These are phyloP conservation scores for Cacoxenus indagator DNA, from an alignment of 2,888 invertebrate genomes.

Conservation along the genomic window DNA sequence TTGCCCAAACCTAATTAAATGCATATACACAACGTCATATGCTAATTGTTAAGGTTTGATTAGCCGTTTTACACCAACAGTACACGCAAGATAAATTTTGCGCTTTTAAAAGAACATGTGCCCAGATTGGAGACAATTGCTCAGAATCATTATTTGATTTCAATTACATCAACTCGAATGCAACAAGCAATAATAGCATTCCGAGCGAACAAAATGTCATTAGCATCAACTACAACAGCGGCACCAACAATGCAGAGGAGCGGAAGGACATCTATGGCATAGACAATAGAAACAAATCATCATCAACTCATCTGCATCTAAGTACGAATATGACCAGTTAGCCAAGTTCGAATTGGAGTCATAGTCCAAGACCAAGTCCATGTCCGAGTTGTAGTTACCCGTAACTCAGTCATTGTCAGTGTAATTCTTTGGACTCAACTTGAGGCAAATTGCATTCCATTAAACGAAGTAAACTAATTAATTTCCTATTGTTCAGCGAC, in stretches of 20 bases:
- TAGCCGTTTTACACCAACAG: too few species aligned
- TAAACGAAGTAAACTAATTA: constrained; percentile 64
- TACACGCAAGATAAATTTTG: too few species aligned
- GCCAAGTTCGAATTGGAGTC: not conserved
- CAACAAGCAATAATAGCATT: not conserved
- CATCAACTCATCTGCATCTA: not conserved
- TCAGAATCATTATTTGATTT: not conserved
- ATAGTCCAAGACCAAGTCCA: constrained; percentile 40
- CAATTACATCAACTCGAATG: not conserved
- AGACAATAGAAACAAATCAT: constrained; percentile 21
- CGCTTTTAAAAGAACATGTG: too few species aligned
- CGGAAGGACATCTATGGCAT: constrained; percentile 30
- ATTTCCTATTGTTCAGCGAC: constrained; percentile 52
- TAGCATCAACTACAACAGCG: constrained; percentile 31
- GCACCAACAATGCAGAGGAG: constrained; percentile 21
- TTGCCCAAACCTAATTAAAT: too few species aligned
- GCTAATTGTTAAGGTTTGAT: too few species aligned
- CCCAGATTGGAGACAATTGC: not conserved
- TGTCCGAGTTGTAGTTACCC: not conserved
- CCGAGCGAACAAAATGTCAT: not conserved
- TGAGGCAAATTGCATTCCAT: constrained; percentile 65
- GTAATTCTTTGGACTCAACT: too few species aligned
- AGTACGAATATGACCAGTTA: constrained; percentile 5
- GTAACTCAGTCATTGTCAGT: constrained; percentile 28
- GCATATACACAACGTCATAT: too few species aligned